A percentile compares a stretch with the other conserved stretches of the same genome.
Evolutionary conservation across 2,113 vertebrate species (phyloP).

Genomic region (Pterocles orientalis): DNA sequence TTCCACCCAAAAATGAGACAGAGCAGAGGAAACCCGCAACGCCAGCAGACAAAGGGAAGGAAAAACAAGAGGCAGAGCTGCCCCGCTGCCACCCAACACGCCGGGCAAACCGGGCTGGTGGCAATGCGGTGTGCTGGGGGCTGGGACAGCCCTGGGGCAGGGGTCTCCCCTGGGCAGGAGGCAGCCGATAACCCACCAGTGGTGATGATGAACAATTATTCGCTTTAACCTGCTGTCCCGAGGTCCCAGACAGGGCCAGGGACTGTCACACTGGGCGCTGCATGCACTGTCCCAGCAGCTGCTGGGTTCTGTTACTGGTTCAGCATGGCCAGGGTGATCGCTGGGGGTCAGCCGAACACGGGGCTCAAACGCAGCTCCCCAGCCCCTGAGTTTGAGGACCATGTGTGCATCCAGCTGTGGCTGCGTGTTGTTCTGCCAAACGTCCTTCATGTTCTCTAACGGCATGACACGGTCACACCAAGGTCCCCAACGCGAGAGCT

Average conservation of each 20-base stretch:
- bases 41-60: not conserved
- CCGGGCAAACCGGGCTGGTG: rapidly evolving
- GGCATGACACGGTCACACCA: rapidly evolving
- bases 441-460: not conserved
- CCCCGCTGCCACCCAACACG: rapidly evolving
- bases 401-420: not conserved
- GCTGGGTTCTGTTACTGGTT: not conserved
- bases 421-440: not conserved
- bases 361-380: rapidly evolving
- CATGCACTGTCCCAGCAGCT: not conserved
- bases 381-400: not conserved
- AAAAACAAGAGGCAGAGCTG: not conserved
- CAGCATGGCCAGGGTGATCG: not conserved
- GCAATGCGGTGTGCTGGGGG: not conserved
- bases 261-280: not conserved
- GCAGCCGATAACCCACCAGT: too few species aligned
- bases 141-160: not conserved
- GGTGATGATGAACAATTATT: not conserved
- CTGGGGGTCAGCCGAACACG: not conserved
- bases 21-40: not conserved
- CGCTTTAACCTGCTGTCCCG: rapidly evolving
- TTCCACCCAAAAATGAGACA: not conserved
- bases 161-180: not conserved
- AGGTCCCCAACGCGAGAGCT: not conserved
- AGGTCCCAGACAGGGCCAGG: not conserved